Base-by-base conservation (phyloP, 1,140 invertebrate species). In the Cotesia chilonis region DNA sequence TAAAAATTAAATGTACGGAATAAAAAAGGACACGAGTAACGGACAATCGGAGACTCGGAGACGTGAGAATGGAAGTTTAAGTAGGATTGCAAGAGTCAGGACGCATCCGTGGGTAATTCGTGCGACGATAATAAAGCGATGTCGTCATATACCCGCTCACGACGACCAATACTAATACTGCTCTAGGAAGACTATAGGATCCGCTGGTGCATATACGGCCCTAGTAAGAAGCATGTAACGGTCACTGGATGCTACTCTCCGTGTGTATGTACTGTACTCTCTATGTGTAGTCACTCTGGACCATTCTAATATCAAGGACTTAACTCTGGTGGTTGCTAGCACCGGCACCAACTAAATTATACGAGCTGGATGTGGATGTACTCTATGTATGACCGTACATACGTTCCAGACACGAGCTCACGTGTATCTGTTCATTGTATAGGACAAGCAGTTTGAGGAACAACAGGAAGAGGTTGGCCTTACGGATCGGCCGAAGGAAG, bases 301-400 rank as follows among this genome's bases (percentile, higher is more conserved):
- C 83, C 82, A 83, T 84, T 84, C 83, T 84, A 83, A 84, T 84
- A 84, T 84, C 83, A 84, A 84, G 83, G 83, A 84, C 82, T 83
- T 73, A 65, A 71, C 80, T 78, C 78, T 73, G 75, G 75, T 74
- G 72, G 63, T 10, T 14, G 41, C 14, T 47, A 71, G 68, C 73
- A 77, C 51, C 35, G 41, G 14, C 28, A 28, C 37, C 61, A 35
- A 61, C 51, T 14, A 35, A 61, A 61, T 10, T 10, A 36, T 61
- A 36, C 5, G 17, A 61, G 28, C n/a, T 20, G 20, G 59, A 35
- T 10, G 28, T 6, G 20, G 59, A 28, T 7, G 28, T 20, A 28
- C 28, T 28, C 28, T 28, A 61, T 14, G 28, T 20, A 61, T 61
- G 28, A 35, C 4, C 9, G 28, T 61, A 47, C 41, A 47, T 47